Base-by-base conservation (phyloP, 2,888 invertebrate species). In the Gibbula magus region DNA sequence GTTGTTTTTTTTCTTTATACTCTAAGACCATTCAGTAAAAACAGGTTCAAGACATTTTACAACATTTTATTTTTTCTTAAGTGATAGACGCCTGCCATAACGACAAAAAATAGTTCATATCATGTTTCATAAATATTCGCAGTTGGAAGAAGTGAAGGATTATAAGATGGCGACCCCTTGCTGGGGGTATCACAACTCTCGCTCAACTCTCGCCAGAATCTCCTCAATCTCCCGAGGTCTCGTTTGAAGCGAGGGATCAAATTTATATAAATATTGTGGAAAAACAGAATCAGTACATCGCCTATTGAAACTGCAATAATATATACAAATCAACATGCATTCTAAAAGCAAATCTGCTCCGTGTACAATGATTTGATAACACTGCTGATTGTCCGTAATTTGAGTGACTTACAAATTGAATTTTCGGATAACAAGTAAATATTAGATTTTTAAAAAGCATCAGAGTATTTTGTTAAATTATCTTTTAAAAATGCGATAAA, bases 191-290 rank as follows among this genome's bases (percentile, higher is more conserved):
- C 61, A 61, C 13, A 25, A 61, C 61, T 29, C 61, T 61, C 61
- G 61, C 61, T 16, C 29, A 29, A 22, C 29, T 25, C 29, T 61
- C 22, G 29, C 29, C 4, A 25, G 29, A 61, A 61, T 61, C 61
- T 61, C 61, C 10, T 22, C 25, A 25, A 61, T 61, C 61, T 61
- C 10, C 25, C 29, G 29, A 61, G 29, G 29, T 29, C 61, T 61
- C 61, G 22, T 61, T 61, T 61, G 61, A 61, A 61, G 61, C 29
- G 16, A 29, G 61, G 61, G 61, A 61, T 61, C 61, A 61, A 16
- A 61, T 61, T 61, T 61, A 29, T 61, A 61, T 61, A 61, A 61
- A 61, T 61, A 61, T 61, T 61, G 61, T 61, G 61, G 61, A 61
- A 61, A 61, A 61, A 61, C 29, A 61, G 29, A 61, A 61, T 29